Evolutionary conservation across 2,888 invertebrate genomes (phyloP).

Genomic region (Diarsia mendica): DNA sequence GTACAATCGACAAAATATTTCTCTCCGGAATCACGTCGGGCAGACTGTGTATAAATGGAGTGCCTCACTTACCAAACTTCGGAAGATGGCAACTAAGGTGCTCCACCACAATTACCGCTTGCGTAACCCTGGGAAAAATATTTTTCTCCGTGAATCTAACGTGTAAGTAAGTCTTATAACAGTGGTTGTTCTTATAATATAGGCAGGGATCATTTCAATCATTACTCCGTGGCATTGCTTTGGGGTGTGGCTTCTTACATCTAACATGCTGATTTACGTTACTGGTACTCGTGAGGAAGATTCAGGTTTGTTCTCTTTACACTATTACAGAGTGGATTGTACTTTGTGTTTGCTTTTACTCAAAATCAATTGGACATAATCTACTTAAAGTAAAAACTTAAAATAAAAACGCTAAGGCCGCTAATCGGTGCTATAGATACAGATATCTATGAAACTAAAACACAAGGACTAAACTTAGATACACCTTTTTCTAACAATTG

Average conservation of each 20-base stretch:
- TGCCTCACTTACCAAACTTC: conserved; percentile 91
- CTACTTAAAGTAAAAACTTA: conserved; percentile 79
- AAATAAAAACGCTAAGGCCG: conserved; percentile 84
- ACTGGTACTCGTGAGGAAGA: conserved; percentile 78
- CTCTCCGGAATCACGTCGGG: conserved; percentile 90
- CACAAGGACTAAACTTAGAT: conserved; percentile 77
- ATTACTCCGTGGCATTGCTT: conserved; percentile 81
- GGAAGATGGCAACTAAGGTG: conserved; percentile 90
- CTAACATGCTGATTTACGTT: conserved; percentile 85
- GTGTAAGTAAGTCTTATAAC: conserved; percentile 88
- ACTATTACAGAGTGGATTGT: conserved; percentile 76
- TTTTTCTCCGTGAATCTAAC: conserved; percentile 91
- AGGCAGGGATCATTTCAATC: conserved; percentile 75
- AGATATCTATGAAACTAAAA: conserved; percentile 83
- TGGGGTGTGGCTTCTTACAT: conserved; percentile 82
- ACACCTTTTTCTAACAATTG: conserved; percentile 82
- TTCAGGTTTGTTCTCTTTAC: conserved; percentile 72
- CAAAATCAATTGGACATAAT: conserved; percentile 72
- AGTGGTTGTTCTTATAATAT: conserved; percentile 85
- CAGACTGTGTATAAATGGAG: conserved; percentile 90
- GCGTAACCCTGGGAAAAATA: conserved; percentile 91
- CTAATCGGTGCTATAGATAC: conserved; percentile 83
- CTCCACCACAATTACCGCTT: conserved; percentile 91
- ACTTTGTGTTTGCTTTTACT: conserved; percentile 76
- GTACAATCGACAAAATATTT: conserved; percentile 90